A percentile compares a stretch with the other conserved stretches of the same genome.
Conservation (phyloP, 2,113 vertebrate genomes). For the Hippoglossus stenolepis region DNA sequence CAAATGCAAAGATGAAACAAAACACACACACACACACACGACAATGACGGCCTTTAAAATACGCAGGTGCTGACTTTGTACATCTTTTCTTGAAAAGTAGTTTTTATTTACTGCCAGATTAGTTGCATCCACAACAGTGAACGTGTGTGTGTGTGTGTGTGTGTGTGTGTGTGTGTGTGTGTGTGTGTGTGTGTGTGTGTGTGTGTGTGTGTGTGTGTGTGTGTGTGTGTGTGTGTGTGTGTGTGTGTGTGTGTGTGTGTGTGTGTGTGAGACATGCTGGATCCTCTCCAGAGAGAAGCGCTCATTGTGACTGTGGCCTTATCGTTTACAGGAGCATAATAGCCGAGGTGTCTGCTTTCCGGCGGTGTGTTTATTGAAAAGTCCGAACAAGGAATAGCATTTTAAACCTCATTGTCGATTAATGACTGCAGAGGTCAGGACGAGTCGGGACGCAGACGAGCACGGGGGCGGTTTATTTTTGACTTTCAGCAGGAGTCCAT, state of each 20-base stretch:
- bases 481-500: constrained; percentile 2
- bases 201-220: constrained; percentile 3
- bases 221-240: too few relatives aligned
- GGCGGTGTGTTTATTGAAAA: constrained; percentile 54
- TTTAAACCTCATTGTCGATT: constrained; percentile 72
- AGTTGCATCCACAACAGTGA: neutral
- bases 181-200: constrained; percentile 11
- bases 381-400: constrained; percentile 58
- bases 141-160: neutral
- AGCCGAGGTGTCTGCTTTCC: constrained; percentile 70
- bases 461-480: neutral
- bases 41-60: neutral
- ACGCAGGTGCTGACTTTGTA: constrained; percentile 57
- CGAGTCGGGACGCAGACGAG: too few relatives aligned
- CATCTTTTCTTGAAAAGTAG: neutral
- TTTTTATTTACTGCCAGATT: neutral
- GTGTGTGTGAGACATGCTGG: constrained; percentile 16
- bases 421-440: constrained; percentile 35
- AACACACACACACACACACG: neutral
- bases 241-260: constrained; percentile 4
- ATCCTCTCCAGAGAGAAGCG: constrained; percentile 32
- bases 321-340: constrained; percentile 68
- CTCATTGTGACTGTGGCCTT: constrained; percentile 57
- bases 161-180: constrained; percentile 3
- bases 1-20: constrained; percentile 62